phyloP scores from a whole-genome alignment of 2,888 invertebrate species.

The Hirtodrosophila trivittata region DNA sequence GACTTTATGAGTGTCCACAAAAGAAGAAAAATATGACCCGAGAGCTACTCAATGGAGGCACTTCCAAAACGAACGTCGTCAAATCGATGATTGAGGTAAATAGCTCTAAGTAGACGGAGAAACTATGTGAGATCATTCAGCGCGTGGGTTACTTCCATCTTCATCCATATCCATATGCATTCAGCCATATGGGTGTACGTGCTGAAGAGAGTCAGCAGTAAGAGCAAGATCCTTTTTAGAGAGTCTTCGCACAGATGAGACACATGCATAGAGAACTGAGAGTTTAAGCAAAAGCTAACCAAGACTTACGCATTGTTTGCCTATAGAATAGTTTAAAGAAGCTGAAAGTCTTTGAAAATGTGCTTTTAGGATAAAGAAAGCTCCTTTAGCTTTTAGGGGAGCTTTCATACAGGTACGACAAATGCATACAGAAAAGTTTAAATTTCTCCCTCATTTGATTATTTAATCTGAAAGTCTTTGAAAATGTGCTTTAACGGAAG shows the following conservation, averaged over 20 bases:
- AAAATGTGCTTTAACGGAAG: no score
- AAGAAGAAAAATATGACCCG: neutral
- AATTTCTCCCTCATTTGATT: neutral
- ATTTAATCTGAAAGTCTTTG: no score
- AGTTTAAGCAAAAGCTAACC: no score
- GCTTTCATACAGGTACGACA: slow-evolving; percentile 1
- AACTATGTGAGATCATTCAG: slow-evolving; percentile 42
- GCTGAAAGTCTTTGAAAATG: no score
- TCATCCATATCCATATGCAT: slow-evolving; percentile 1
- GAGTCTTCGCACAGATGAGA: neutral
- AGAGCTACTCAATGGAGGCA: slow-evolving; percentile 9
- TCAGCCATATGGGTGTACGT: neutral
- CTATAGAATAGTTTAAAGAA: no score
- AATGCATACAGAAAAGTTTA: neutral
- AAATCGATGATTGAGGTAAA: slow-evolving; percentile 41
- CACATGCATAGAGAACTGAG: neutral
- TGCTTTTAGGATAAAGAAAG: no score
- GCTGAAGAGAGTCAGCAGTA: slow-evolving; percentile 13
- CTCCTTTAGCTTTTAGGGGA: neutral
- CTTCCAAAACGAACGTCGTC: slow-evolving; percentile 26
- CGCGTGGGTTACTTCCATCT: slow-evolving; percentile 20
- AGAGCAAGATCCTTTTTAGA: neutral
- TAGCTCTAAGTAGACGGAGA: slow-evolving; percentile 22
- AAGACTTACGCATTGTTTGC: no score
- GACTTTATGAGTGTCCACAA: neutral